These are phyloP conservation scores for Rhinella marina DNA, from an alignment of 2,797 vertebrate genomes.

Conservation along the genomic window DNA sequence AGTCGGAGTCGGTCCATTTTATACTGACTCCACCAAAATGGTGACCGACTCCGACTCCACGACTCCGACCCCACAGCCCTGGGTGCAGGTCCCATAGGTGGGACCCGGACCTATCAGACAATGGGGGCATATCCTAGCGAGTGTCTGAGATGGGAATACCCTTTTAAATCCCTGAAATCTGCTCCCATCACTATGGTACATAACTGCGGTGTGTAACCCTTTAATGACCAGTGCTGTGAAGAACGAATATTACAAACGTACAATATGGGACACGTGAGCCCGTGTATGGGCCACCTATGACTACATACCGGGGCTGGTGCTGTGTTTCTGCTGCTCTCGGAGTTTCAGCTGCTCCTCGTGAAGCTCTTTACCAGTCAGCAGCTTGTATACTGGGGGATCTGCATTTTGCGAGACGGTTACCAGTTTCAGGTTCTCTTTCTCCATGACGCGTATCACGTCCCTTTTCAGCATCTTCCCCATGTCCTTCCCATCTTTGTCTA, in stretches of 20 bases:
- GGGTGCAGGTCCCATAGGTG: no score
- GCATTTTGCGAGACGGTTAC: constrained; percentile 74
- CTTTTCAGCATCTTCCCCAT: constrained; percentile 85
- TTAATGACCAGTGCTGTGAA: no score
- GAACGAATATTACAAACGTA: background rate
- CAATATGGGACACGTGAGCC: background rate
- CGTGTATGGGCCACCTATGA: background rate
- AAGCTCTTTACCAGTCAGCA: constrained; percentile 90
- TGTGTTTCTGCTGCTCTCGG: constrained; percentile 78
- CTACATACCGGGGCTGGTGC: constrained; percentile 74
- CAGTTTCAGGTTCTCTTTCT: constrained; percentile 79
- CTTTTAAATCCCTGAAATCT: no score
- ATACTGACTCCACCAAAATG: no score
- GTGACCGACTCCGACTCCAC: no score
- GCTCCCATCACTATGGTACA: no score
- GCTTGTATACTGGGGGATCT: constrained; percentile 85
- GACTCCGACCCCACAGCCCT: no score
- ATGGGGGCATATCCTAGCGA: no score
- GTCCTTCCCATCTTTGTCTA: constrained; percentile 79
- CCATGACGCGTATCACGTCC: constrained; percentile 82
- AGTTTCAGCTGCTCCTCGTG: constrained; percentile 82
- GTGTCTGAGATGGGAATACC: no score
- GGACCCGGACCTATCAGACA: no score
- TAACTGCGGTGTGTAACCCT: no score
- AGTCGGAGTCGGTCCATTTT: no score